Evolutionary conservation across 1,140 invertebrate species (phyloP).

Genomic region (Diuraphis noxia): DNA sequence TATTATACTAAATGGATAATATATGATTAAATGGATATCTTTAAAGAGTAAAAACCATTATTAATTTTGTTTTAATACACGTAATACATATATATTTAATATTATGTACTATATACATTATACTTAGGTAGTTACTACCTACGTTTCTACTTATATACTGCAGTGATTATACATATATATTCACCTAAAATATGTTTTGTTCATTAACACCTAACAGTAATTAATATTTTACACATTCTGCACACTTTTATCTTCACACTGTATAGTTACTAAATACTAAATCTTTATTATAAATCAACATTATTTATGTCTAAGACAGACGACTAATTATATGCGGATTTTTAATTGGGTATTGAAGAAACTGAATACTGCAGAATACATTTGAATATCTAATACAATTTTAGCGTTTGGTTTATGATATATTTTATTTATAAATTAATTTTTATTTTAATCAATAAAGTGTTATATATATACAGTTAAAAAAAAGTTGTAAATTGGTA

Average conservation of each 20-base stretch:
- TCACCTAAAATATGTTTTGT: neutral
- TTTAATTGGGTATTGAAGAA: neutral
- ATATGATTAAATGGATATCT: neutral
- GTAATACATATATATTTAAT: neutral
- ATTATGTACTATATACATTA: neutral
- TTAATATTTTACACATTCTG: neutral
- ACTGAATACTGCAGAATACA: neutral
- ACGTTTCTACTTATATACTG: neutral
- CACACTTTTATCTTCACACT: neutral
- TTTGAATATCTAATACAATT: neutral
- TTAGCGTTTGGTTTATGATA: neutral
- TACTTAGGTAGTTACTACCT: neutral
- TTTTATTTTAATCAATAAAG: neutral
- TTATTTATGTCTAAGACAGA: neutral
- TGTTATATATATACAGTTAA: neutral
- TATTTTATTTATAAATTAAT: neutral
- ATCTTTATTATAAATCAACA: neutral
- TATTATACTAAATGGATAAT: neutral
- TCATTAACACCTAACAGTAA: neutral
- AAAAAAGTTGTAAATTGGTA: neutral
- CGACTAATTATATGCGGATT: neutral
- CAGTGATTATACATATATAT: neutral
- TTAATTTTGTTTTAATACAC: neutral
- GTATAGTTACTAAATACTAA: neutral
- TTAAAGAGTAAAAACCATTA: neutral